phyloP scores from a whole-genome alignment of 2,113 vertebrate species.

The Cathartes aura region DNA sequence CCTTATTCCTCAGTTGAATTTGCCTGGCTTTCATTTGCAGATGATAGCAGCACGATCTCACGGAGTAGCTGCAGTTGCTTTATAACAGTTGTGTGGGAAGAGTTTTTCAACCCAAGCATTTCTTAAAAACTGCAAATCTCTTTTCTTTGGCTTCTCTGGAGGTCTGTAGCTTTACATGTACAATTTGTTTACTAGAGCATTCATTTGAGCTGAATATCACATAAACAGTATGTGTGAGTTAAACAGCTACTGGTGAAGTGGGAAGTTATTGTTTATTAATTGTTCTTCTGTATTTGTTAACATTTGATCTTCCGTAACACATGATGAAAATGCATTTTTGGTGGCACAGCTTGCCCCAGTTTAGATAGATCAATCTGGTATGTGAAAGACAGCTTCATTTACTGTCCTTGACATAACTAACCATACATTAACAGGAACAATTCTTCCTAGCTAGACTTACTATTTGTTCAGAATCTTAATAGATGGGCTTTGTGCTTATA shows the following conservation, averaged over 20 bases:
- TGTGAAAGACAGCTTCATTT: conserved; percentile 70
- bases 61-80: neutral
- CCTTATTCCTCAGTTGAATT: neutral
- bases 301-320: neutral
- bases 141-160: neutral
- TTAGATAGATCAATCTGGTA: conserved; percentile 43
- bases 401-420: conserved; percentile 77
- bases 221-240: neutral
- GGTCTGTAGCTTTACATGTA: neutral
- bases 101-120: neutral
- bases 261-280: conserved; percentile 21
- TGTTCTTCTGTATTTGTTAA: conserved; percentile 34
- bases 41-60: neutral
- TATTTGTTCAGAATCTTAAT: conserved; percentile 73
- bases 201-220: neutral
- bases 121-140: neutral
- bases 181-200: neutral
- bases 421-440: conserved; percentile 35
- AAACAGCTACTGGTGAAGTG: neutral
- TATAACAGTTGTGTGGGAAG: neutral
- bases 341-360: conserved; percentile 22
- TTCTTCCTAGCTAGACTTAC: conserved; percentile 39
- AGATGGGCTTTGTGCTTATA: conserved; percentile 54
- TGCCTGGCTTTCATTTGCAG: conserved; percentile 7
- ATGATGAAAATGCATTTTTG: conserved; percentile 26